These are phyloP conservation scores for Montipora sp. DNA, from an alignment of 64 coral and sea anemone genomes.

Conservation along the genomic window DNA sequence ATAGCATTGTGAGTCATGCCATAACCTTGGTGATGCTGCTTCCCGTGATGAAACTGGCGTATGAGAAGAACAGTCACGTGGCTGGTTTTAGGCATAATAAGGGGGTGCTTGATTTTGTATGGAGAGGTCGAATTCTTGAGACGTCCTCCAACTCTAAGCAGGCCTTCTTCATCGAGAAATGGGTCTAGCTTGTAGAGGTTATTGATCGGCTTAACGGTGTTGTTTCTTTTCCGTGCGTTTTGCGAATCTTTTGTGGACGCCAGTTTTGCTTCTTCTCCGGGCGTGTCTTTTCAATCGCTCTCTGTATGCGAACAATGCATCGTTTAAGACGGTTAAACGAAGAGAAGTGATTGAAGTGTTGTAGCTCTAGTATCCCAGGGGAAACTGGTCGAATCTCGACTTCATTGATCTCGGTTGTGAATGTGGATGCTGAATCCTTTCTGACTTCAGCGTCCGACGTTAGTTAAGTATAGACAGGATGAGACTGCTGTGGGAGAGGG, in stretches of 20 bases:
- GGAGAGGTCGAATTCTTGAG: constrained; percentile 19
- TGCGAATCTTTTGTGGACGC: constrained; percentile 49
- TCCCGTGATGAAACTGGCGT: too few relatives aligned
- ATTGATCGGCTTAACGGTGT: constrained; percentile 19
- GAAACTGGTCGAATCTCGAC: background rate
- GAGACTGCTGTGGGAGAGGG: background rate
- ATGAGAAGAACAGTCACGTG: constrained; percentile 25
- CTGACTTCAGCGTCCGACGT: constrained; percentile 30
- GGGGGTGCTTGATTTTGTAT: constrained; percentile 46
- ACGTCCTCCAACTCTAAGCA: constrained; percentile 66
- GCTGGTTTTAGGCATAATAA: constrained; percentile 40
- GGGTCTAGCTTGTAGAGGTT: constrained; percentile 58
- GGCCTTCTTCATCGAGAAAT: constrained; percentile 49
- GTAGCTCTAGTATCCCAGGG: constrained; percentile 19
- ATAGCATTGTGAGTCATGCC: constrained; percentile 67
- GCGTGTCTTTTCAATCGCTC: constrained; percentile 64
- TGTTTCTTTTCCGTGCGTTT: constrained; percentile 34
- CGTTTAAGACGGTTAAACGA: constrained; percentile 53
- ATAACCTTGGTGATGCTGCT: constrained; percentile 13
- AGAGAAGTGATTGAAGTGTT: constrained; percentile 49
- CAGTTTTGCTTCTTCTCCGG: constrained; percentile 72
- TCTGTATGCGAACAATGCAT: constrained; percentile 55
- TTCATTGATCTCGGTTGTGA: background rate
- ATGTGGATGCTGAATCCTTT: constrained; percentile 19
- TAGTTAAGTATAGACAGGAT: background rate